A percentile compares a stretch with the other conserved stretches of the same genome.
These are phyloP conservation scores for Tridacna crocea DNA, from an alignment of 2,888 invertebrate species.

Conservation along the genomic window DNA sequence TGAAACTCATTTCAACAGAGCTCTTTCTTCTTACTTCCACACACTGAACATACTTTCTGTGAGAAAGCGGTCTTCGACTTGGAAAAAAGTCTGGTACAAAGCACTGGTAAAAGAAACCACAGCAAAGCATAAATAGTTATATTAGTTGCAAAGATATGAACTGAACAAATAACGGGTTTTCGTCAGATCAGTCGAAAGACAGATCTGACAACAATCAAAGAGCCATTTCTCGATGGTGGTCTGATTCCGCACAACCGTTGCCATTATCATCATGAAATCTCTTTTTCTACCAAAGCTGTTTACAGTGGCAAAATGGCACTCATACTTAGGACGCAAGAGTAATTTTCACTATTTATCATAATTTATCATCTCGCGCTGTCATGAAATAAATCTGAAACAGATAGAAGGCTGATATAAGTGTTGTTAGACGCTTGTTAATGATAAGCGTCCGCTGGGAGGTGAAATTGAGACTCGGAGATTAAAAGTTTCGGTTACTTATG, in stretches of 20 bases:
- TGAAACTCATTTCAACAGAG: no score
- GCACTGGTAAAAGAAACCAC: no score
- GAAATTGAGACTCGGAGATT: slow-evolving; percentile 31
- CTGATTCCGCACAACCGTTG: no score
- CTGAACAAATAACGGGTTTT: no score
- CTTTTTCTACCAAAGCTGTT: slow-evolving; percentile 38
- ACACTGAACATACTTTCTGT: no score
- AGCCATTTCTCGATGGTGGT: slow-evolving; percentile 33
- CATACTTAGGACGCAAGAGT: slow-evolving; percentile 45
- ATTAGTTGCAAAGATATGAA: no score
- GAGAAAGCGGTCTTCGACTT: no score
- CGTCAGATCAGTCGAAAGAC: no score
- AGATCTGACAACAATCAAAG: not conserved
- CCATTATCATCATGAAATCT: no score
- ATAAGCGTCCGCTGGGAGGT: slow-evolving; percentile 49
- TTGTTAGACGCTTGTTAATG: slow-evolving; percentile 61
- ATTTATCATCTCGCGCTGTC: slow-evolving; percentile 55
- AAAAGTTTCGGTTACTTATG: slow-evolving; percentile 21
- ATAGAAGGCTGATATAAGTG: slow-evolving; percentile 47
- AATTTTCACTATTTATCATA: slow-evolving; percentile 45
- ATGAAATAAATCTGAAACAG: slow-evolving; percentile 54
- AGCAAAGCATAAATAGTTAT: no score
- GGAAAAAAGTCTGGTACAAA: no score
- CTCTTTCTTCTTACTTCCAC: no score
- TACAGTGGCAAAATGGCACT: slow-evolving; percentile 41